Evolutionary conservation across 2,888 invertebrate genomes (phyloP), one percentile per base, ranked within the genome.

Genomic region (Zygothrica quintamaculata): DNA sequence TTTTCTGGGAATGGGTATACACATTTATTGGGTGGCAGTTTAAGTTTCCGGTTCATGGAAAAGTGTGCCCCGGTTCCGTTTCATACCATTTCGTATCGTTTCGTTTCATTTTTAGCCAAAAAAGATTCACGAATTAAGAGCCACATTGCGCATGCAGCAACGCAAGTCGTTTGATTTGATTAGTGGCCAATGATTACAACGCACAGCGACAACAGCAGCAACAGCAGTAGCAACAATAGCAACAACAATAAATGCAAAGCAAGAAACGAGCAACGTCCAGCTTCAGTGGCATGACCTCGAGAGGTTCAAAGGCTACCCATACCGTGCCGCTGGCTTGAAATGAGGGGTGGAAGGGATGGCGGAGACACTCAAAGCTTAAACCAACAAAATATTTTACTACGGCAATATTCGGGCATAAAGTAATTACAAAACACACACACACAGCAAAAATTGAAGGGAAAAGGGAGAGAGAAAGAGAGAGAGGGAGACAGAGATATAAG

Each of bases 371-470:
- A 51, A 33, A 18, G 15, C 46, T 12, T 64, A 75, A 72, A 64
- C 70, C 64, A 77, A 71, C 70, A 68, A 80, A 84, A 81, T 84
- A 80, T 81, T 81, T 84, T 84, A 81, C 75, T 64, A 77, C 68
- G 80, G 75, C 80, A 81, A 81, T 81, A 77, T 81, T 80, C 57
- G 66, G 72, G 84, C 80, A 75, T 81, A 84, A 81, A 81, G 73
- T 81, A 81, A 81, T 81, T 81, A 81, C 80, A 80, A 84, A 84
- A 80, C 71, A 77, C 59, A 69, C 61, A 79, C 48, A 69, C 51
- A 57, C 5, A 67, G n/a, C n/a, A n/a, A n/a, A n/a, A n/a, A n/a
- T n/a, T n/a, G n/a, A n/a, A n/a, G n/a, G n/a, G n/a, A n/a, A n/a
- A n/a, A n/a, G n/a, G n/a, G n/a, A 48, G 29, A 47, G 47, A 31